Evolutionary conservation across 1,140 invertebrate species (phyloP), one percentile per base, ranked within the genome.

Genomic region (Limonius californicus): DNA sequence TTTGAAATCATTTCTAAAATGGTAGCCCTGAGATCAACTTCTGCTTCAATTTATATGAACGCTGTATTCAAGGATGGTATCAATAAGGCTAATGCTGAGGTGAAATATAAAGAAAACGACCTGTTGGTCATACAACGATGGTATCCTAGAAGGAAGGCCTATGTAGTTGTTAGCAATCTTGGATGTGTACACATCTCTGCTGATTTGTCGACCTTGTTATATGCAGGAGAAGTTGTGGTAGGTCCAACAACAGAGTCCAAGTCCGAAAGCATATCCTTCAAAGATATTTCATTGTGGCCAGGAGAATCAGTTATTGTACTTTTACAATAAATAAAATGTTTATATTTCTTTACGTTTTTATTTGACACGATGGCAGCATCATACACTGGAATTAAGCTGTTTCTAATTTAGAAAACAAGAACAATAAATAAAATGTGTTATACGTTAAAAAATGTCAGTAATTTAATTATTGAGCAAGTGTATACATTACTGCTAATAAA

Each of bases 111-210:
- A 12, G 77, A 82, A 15, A 79, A 84, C 32, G 83, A 88, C 68
- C 77, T 90, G 16, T 71, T 91, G 8, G 82, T 90, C 0, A 79
- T 91, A 42, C 88, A 91, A 67, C 80, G 89, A 32, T 88, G 84
- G 81, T 91, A 88, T 75, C 89, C 89, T 3, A 80, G 90, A 14
- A 81, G 88, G 56, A 87, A 89, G 69, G 84, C 87, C 1, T 90
- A 86, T 67, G 85, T 89, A 0, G 83, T 88, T 45, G 81, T 91
- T 0, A 84, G 84, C 1, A 91, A 91, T 78, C 77, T 91, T 6
- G 87, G 86, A 0, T 77, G 72, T 9, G 69, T 70, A 1, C 77
- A 77, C 8, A 80, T 86, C 42, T 82, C 78, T 0, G 83, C 85
- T 56, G 89, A 91, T 77, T 79, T 91, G 9, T 88, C 88, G 0